Base-by-base conservation (phyloP, 2,888 invertebrate genomes). In the Cryptocephalus moraei region DNA sequence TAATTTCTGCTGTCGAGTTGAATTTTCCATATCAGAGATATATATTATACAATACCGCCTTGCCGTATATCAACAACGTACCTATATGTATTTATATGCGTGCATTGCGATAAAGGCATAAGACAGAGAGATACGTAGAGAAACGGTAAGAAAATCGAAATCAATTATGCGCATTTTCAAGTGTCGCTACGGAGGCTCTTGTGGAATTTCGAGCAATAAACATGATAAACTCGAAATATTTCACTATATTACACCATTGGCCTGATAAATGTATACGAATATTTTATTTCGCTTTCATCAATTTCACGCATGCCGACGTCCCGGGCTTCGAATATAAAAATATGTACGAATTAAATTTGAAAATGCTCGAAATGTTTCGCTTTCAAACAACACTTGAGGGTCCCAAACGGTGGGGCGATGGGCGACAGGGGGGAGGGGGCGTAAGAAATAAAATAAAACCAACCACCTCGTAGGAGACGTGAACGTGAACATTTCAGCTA, bases 331-430 rank as follows among this genome's bases (percentile, higher is more conserved):
- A 50, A 54, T 51, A 47, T 49, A 52, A 52, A 55, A 57, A 58
- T 55, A 55, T 51, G 52, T 51, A 47, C 43, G 55, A 58, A 58
- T 58, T 58, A 55, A 52, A 54, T 55, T 56, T 52, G 3, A 52
- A 50, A 54, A 54, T 54, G 52, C 52, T 48, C 43, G 48, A 48
- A 42, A 51, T 48, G 43, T 43, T 46, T 41, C 46, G 46, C 43
- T 34, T 43, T 33, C 22, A 22, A 22, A 22, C 22, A 22, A 22
- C 22, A 22, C 22, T 22, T 22, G 22, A 22, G 22, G 22, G 22
- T 22, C 6, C 22, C 22, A 22, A 22, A 22, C 22, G 22, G 3
- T 6, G 22, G 22, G 22, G 6, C 22, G 22, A 22, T n/a, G 22
- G 22, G 22, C 22, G 22, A 22, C 22, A 22, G 22, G 22, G 31